Evolutionary conservation across 2,113 vertebrate species (phyloP).

Genomic region (Passer domesticus): DNA sequence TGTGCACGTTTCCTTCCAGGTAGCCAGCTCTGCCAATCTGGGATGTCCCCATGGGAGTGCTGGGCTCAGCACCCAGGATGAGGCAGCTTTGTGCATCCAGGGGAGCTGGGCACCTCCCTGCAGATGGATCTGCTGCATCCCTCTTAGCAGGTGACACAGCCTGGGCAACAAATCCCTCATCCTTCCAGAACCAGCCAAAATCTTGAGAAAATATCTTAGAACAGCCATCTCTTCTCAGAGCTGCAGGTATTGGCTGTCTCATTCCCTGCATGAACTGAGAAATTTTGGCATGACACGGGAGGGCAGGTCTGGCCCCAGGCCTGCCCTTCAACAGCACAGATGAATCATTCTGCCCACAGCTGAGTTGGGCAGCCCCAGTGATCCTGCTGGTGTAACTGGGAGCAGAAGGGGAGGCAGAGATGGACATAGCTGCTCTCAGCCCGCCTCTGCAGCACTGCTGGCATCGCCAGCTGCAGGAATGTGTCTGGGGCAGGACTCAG

Average conservation of each 20-base stretch:
- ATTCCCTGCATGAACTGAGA: accelerated
- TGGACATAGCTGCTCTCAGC: background rate
- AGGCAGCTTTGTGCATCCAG: accelerated
- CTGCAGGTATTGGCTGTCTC: accelerated
- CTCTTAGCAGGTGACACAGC: accelerated
- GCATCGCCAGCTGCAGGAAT: background rate
- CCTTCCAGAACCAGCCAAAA: background rate
- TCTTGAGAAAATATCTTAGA: background rate
- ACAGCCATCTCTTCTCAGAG: accelerated
- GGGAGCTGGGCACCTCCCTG: background rate
- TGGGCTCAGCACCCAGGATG: background rate
- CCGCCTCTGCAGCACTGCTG: accelerated
- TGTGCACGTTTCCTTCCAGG: accelerated
- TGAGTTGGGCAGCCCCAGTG: background rate
- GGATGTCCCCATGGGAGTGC: accelerated
- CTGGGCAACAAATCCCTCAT: background rate
- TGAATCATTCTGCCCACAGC: background rate
- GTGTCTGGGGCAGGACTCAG: background rate
- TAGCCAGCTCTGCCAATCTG: accelerated
- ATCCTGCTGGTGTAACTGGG: background rate
- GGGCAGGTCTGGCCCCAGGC: background rate
- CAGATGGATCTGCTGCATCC: background rate
- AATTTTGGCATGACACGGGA: accelerated
- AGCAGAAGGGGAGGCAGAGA: background rate
- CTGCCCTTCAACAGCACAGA: accelerated